Base-by-base conservation (phyloP, 2,888 invertebrate genomes). In the Thyatira batis region DNA sequence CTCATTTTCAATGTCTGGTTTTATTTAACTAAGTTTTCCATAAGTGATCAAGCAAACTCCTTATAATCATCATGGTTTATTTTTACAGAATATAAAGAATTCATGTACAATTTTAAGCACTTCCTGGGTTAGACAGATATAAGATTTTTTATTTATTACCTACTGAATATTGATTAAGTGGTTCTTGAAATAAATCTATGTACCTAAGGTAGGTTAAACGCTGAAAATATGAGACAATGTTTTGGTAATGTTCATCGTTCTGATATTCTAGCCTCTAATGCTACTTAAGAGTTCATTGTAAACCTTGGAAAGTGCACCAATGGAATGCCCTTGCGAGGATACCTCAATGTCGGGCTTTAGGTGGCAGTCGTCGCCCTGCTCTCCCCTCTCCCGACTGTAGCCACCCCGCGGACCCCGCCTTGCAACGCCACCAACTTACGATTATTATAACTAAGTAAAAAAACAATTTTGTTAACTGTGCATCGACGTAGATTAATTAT, bases 301-400 rank as follows among this genome's bases (percentile, higher is more conserved):
- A 75, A 69, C 84, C 84, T 87, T 82, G 82, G 79, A 75, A 76
- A 81, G 81, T 87, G 88, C 87, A 83, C 73, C 76, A 80, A 87
- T 82, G 86, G 84, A 89, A 85, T 84, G 87, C 85, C 89, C 89
- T 83, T 84, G 81, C 81, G 83, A 89, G 90, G 90, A 85, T 85
- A 85, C 75, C 81, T 81, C 80, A 91, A 91, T 85, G 89, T 85
- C 89, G 84, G 85, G 79, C 81, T 86, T 78, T 83, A 76, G 85
- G 84, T 87, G 83, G 77, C 80, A 85, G 86, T 85, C 87, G 83
- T 71, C 79, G 82, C 89, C 87, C 89, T 89, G 82, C 82, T 80
- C 85, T 83, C 87, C 81, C 71, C 60, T n/a, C 13, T 8, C 39
- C 57, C 65, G 75, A 70, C 70, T 69, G 70, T 54, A 71, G 51